These are phyloP conservation scores for Sitta europaea DNA, from an alignment of 2,113 vertebrate genomes.

Conservation along the genomic window DNA sequence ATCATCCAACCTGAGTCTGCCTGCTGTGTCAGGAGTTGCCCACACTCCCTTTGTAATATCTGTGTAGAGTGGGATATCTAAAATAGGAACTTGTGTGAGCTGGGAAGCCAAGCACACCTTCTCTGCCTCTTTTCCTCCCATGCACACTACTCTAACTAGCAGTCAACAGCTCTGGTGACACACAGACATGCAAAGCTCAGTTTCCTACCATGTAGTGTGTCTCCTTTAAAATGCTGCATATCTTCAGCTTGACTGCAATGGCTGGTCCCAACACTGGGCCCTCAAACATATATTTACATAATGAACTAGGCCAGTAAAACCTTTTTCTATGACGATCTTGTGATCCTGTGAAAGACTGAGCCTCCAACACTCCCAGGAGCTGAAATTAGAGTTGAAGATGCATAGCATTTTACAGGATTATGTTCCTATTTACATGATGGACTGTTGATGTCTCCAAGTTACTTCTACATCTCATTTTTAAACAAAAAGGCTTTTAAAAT, in stretches of 20 bases:
- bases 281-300: neutral
- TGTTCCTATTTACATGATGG: neutral
- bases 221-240: neutral
- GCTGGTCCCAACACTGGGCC: neutral
- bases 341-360: neutral
- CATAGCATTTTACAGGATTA: neutral
- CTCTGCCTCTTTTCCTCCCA: neutral
- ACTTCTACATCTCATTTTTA: neutral
- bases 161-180: neutral
- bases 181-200: neutral
- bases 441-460: neutral
- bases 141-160: neutral
- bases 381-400: neutral
- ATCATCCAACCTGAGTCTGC: neutral
- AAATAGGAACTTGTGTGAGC: neutral
- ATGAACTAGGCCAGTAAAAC: neutral
- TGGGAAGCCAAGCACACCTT: neutral
- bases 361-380: neutral
- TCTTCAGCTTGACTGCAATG: neutral
- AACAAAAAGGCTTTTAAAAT: neutral
- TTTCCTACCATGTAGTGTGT: neutral
- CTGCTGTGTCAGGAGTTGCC: neutral
- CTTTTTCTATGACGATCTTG: neutral
- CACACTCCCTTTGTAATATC: neutral
- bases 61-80: neutral